A percentile compares a stretch with the other conserved stretches of the same genome.
Evolutionary conservation across 2,113 vertebrate species (phyloP).

Genomic region (Herpailurus yagouaroundi): DNA sequence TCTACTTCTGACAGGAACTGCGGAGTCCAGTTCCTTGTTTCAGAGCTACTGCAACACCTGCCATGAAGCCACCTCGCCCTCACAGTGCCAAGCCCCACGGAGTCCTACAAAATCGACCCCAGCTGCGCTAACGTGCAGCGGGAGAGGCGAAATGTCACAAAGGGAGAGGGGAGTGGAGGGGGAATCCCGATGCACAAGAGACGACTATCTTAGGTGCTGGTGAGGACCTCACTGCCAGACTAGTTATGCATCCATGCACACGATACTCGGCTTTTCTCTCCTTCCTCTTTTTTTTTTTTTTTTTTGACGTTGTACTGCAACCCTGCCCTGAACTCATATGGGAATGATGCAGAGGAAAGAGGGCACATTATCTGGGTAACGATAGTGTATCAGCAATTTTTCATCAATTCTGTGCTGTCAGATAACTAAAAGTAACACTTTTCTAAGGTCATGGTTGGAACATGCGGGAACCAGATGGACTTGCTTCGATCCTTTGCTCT

Average conservation of each 20-base stretch:
- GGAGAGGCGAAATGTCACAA: not conserved
- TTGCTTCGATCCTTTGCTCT: not conserved
- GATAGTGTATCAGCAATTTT: not conserved
- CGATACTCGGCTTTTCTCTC: not conserved
- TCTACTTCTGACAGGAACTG: conserved; percentile 49
- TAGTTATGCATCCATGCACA: not conserved
- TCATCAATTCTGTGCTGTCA: not conserved
- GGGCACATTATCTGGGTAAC: not conserved
- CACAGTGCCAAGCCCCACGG: not conserved
- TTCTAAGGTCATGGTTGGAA: not conserved
- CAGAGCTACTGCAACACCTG: conserved; percentile 18
- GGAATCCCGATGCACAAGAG: too few species aligned
- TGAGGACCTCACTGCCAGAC: not conserved
- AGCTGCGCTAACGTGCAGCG: not conserved
- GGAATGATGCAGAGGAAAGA: not conserved
- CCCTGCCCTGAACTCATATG: not conserved
- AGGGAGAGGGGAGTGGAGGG: fast-evolving
- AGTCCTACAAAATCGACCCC: not conserved
- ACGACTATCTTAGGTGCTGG: not conserved
- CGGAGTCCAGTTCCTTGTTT: conserved; percentile 66
- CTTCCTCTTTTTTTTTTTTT: not conserved
- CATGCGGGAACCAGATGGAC: not conserved
- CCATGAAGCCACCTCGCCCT: conserved; percentile 24
- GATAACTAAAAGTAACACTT: not conserved
- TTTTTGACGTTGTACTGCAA: not conserved